Conservation (phyloP, 2,888 invertebrate genomes). For the Leptothorax acervorum region DNA sequence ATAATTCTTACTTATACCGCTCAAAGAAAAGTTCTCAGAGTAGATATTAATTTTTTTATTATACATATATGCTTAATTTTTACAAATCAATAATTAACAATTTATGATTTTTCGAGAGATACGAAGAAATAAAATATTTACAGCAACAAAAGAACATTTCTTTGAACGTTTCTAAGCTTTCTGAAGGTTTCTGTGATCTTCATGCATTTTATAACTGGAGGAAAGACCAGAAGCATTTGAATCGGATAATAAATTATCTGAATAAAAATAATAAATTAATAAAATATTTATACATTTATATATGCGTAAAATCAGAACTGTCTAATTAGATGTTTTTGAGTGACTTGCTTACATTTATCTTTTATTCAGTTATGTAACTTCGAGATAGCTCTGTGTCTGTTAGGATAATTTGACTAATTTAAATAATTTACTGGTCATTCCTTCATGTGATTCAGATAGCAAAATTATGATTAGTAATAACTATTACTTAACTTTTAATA, state of each 20-base stretch:
- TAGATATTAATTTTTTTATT: neutral
- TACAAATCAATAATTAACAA: neutral
- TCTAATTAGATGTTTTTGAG: neutral
- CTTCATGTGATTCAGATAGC: constrained; percentile 34
- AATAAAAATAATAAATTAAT: neutral
- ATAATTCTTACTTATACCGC: constrained; percentile 37
- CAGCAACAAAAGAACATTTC: constrained; percentile 19
- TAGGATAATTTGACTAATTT: neutral
- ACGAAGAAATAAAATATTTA: neutral
- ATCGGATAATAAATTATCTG: neutral
- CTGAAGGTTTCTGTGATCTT: neutral
- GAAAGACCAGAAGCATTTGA: constrained; percentile 24
- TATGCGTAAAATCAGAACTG: neutral
- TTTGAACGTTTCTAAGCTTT: constrained; percentile 28
- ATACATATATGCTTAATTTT: neutral
- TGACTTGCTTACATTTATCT: neutral
- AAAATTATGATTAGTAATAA: constrained; percentile 56
- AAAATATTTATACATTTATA: neutral
- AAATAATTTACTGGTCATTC: constrained; percentile 61
- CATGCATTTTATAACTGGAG: constrained; percentile 14
- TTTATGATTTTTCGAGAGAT: neutral
- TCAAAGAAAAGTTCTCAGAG: constrained; percentile 58
- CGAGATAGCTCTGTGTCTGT: neutral
- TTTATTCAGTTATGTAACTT: neutral
- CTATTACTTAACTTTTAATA: constrained; percentile 46